phyloP scores from a whole-genome alignment of 2,113 vertebrate species.

The Melozone crissalis region DNA sequence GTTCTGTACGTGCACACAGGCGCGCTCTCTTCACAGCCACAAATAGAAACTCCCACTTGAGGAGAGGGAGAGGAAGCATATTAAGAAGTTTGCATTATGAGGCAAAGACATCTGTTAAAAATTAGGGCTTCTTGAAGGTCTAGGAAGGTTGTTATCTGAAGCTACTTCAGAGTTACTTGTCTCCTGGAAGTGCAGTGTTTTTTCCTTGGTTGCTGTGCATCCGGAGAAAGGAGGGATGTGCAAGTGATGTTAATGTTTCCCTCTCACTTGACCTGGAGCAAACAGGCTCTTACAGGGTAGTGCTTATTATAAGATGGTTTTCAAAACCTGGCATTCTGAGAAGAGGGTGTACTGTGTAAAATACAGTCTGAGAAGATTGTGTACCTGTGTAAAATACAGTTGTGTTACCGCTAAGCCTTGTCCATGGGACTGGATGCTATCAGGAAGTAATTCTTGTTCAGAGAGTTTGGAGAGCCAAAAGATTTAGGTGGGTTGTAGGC shows the following conservation, averaged over 20 bases:
- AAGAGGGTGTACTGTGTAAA: neutral
- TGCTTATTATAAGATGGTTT: neutral
- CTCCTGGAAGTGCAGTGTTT: neutral
- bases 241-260: neutral
- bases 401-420: neutral
- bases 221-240: neutral
- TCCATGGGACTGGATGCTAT: neutral
- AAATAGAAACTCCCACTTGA: neutral
- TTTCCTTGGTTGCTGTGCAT: neutral
- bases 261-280: neutral
- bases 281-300: neutral
- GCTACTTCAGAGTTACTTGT: neutral
- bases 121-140: neutral
- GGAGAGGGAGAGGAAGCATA: neutral
- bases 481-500: neutral
- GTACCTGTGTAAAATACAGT: neutral
- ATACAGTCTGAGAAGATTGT: neutral
- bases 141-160: neutral
- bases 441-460: neutral
- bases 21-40: neutral
- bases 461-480: neutral
- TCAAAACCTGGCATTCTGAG: neutral
- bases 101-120: neutral
- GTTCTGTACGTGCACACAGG: rapidly evolving
- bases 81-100: neutral